Percentiles rank a stretch among this genome's conserved stretches.
These are phyloP conservation scores for Geotrypetes seraphini DNA, from an alignment of 2,797 vertebrate genomes.

Conservation along the genomic window DNA sequence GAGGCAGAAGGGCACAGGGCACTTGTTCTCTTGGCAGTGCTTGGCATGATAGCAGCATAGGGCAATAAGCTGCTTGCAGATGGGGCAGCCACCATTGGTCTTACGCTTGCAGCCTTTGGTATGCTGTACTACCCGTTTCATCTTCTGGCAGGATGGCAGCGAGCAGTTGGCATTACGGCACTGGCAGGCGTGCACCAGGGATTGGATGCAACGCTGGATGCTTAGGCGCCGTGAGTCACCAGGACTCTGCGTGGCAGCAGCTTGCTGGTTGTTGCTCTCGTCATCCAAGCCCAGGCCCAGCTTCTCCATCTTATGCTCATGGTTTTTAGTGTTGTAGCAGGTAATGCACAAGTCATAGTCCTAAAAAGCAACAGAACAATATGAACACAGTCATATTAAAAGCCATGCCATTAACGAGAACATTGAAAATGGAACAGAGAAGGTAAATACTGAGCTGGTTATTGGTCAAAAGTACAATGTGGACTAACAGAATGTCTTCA, in stretches of 20 bases:
- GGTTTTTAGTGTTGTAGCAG: slow-evolving; percentile 93
- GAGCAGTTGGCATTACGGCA: slow-evolving; percentile 97
- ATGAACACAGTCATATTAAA: no score
- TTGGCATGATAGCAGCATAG: slow-evolving; percentile 97
- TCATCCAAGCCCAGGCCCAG: slow-evolving; percentile 89
- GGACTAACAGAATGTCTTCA: no score
- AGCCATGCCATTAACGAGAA: no score
- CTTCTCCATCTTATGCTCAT: slow-evolving; percentile 98
- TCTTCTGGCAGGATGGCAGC: slow-evolving; percentile 93
- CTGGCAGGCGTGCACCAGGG: slow-evolving; percentile 92
- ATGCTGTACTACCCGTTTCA: slow-evolving; percentile 95
- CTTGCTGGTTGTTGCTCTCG: slow-evolving; percentile 83
- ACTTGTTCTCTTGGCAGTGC: slow-evolving; percentile 98
- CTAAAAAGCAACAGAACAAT: no score
- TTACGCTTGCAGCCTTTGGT: slow-evolving; percentile 96
- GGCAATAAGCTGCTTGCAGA: slow-evolving; percentile 96
- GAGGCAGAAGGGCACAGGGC: slow-evolving; percentile 94
- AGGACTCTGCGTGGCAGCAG: slow-evolving; percentile 83
- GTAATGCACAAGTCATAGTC: slow-evolving; percentile 96
- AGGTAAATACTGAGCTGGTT: no score
- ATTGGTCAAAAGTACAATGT: no score
- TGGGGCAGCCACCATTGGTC: slow-evolving; percentile 90
- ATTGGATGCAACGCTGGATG: slow-evolving; percentile 97
- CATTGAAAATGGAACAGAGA: no score
- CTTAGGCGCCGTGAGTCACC: slow-evolving; percentile 91